A percentile compares a stretch with the other conserved stretches of the same genome.
Evolutionary conservation across 2,113 vertebrate species (phyloP).

Genomic region (Atlantisia rogersi): DNA sequence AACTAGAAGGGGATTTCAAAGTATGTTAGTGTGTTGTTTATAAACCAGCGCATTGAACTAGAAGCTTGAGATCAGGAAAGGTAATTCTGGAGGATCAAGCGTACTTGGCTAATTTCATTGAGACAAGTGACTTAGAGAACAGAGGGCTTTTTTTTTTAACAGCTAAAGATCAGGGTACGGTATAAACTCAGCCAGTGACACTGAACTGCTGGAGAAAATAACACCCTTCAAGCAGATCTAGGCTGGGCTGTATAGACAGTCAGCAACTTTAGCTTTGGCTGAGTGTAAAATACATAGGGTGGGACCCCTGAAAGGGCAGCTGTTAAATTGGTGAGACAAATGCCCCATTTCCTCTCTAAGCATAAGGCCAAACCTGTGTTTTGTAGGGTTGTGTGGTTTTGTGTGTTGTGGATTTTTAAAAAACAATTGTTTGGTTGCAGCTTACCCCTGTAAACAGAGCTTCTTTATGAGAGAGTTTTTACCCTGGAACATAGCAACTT

Average conservation of each 20-base stretch:
- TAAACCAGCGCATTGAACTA: background rate
- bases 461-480: background rate
- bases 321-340: background rate
- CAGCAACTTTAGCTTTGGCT: background rate
- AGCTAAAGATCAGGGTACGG: background rate
- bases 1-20: background rate
- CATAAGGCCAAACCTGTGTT: background rate
- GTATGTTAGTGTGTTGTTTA: background rate
- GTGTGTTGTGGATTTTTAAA: too few relatives aligned
- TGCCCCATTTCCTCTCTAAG: background rate
- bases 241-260: background rate
- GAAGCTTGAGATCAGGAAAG: background rate
- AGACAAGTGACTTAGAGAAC: background rate
- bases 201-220: background rate
- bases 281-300: background rate
- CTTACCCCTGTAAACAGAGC: background rate
- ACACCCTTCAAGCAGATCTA: background rate
- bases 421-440: background rate
- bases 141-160: background rate
- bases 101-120: background rate
- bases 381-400: background rate
- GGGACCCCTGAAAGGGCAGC: background rate
- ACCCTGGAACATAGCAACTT: fast-evolving
- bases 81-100: background rate
- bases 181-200: background rate